phyloP scores from a whole-genome alignment of 1,140 invertebrate genomes.

The Calephelis virginiensis region DNA sequence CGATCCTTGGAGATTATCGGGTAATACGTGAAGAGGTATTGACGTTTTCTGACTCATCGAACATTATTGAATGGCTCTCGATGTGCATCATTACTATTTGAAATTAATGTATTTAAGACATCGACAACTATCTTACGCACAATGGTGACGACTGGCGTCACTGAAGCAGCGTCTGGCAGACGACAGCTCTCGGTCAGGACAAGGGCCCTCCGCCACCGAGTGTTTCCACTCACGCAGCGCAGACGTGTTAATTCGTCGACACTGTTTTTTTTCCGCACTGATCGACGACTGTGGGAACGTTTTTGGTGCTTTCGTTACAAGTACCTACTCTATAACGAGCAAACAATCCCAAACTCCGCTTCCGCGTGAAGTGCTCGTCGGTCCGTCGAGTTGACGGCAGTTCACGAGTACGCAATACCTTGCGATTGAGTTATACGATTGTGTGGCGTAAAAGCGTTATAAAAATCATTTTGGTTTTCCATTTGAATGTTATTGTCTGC shows the following conservation, averaged over 20 bases:
- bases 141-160: slow-evolving; percentile 46
- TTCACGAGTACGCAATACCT: slow-evolving; percentile 52
- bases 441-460: slow-evolving; percentile 52
- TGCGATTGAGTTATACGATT: slow-evolving; percentile 45
- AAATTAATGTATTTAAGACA: slow-evolving; percentile 73
- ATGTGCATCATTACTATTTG: slow-evolving; percentile 37
- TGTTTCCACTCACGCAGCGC: slow-evolving; percentile 74
- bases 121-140: slow-evolving; percentile 63
- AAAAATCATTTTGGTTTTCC: slow-evolving; percentile 72
- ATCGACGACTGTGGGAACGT: slow-evolving; percentile 76
- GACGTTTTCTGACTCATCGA: slow-evolving; percentile 42
- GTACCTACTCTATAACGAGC: slow-evolving; percentile 67
- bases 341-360: slow-evolving; percentile 65
- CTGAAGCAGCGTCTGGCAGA: slow-evolving; percentile 30
- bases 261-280: slow-evolving; percentile 71
- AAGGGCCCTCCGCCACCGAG: slow-evolving; percentile 63
- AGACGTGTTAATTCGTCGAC: slow-evolving; percentile 77
- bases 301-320: slow-evolving; percentile 70
- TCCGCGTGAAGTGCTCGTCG: slow-evolving; percentile 61
- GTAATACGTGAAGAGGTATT: slow-evolving; percentile 34
- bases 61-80: slow-evolving; percentile 45
- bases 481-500: slow-evolving; percentile 71
- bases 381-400: slow-evolving; percentile 61
- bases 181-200: slow-evolving; percentile 69
- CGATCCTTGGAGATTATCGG: slow-evolving; percentile 21